phyloP scores from a whole-genome alignment of 2,888 invertebrate species.

The Pomacea canaliculata region DNA sequence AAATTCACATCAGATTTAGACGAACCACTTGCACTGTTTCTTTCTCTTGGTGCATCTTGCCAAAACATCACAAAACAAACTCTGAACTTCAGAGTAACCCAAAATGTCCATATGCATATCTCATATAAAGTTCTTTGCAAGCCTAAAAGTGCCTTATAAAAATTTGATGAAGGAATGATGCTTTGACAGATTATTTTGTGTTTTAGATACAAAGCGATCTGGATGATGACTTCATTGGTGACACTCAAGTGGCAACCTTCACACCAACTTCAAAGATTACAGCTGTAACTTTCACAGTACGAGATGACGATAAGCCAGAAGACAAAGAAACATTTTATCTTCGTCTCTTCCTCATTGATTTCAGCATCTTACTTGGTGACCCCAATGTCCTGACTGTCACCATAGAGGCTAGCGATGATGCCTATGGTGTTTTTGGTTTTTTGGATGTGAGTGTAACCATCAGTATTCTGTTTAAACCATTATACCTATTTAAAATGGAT shows the following conservation, averaged over 20 bases:
- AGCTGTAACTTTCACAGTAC: slow-evolving; percentile 56
- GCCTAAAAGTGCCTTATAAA: too few relatives aligned
- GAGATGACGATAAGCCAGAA: slow-evolving; percentile 62
- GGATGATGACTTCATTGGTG: slow-evolving; percentile 61
- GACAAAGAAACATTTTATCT: slow-evolving; percentile 57
- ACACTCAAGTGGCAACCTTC: slow-evolving; percentile 59
- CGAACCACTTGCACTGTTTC: too few relatives aligned
- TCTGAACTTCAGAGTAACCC: too few relatives aligned
- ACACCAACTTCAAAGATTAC: slow-evolving; percentile 37
- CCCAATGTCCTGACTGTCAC: slow-evolving; percentile 50
- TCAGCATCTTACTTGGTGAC: slow-evolving; percentile 37
- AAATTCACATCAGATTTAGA: too few relatives aligned
- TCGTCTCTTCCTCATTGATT: slow-evolving; percentile 43
- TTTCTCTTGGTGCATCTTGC: too few relatives aligned
- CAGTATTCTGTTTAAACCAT: too few relatives aligned
- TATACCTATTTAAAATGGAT: too few relatives aligned
- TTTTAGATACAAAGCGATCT: slow-evolving; percentile 45
- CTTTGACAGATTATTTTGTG: background rate
- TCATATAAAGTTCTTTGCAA: too few relatives aligned
- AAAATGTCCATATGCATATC: too few relatives aligned
- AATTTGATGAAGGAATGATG: too few relatives aligned
- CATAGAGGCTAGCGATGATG: slow-evolving; percentile 65
- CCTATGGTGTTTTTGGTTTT: slow-evolving; percentile 65
- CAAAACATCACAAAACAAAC: too few relatives aligned
- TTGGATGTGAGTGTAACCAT: slow-evolving; percentile 44